Base-by-base conservation (phyloP, 2,113 vertebrate species). In the Cyanistes caeruleus region DNA sequence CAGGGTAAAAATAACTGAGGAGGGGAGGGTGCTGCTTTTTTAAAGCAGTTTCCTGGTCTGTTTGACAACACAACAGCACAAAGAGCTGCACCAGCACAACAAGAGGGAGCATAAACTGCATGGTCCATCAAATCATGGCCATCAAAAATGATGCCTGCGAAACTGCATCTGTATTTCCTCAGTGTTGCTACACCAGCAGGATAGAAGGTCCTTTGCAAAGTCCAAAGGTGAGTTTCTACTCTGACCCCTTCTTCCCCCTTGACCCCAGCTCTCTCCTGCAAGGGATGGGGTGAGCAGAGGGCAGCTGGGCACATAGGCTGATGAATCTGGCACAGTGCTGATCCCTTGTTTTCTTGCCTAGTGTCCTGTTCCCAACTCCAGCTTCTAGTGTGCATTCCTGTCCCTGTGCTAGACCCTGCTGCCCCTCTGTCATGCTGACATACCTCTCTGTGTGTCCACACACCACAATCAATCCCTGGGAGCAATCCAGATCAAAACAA, bases 1-100 rank as follows among this genome's bases (percentile, higher is more conserved):
- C 86, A 95, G 49, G 10, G 43, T 80, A 30, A 96, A 97, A 96
- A 92, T 76, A 94, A 88, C 31, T 21, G n/a, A 58, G 85, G 33
- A 80, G 55, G n/a, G 59, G 75, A 88, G 27, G 25, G 53, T 80
- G 33, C 31, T 92, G 59, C 18, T 81, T 77, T 77, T 75, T 92
- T 10, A 2, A 86, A 84, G 76, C 33, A 58, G 18, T 90, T 56
- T 92, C 86, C 68, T 35, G 72, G 43, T 63, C 55, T 51, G 59
- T 56, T n/a, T 93, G 55, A 81, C 2, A 7, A 77, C 83, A 86
- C 25, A 83, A 30, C 3, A 1, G 58, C 49, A 73, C 59, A 59
- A 86, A 80, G 72, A 80, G 63, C 90, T 93, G 92, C 55, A 80
- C 51, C 88, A 90, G 85, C 79, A 92, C 88, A 77, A 64, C 1